phyloP scores from a whole-genome alignment of 2,113 vertebrate species.

The Herpailurus yagouaroundi region DNA sequence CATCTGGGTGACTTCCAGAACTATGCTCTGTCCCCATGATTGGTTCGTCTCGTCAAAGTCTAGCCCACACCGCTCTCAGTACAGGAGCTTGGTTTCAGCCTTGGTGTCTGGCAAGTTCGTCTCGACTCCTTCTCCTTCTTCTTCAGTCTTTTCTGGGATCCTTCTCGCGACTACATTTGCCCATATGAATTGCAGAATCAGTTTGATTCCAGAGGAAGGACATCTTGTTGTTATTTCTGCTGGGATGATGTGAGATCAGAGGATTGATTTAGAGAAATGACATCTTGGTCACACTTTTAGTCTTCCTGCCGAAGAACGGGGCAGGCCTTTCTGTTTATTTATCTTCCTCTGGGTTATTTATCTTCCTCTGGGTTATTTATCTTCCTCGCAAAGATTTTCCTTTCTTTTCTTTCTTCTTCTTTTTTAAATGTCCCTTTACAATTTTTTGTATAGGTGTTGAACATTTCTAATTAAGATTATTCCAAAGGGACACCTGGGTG shows the following conservation, averaged over 20 bases:
- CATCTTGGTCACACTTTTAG: neutral
- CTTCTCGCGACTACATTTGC: neutral
- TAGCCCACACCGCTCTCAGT: rapidly evolving
- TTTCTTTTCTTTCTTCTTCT: neutral
- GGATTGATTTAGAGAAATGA: neutral
- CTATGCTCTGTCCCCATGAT: neutral
- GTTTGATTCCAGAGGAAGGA: neutral
- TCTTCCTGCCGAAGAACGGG: neutral
- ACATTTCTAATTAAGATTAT: neutral
- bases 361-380: neutral
- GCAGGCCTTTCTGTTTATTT: too few species aligned
- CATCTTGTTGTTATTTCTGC: neutral
- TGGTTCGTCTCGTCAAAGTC: too few species aligned
- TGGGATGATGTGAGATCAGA: neutral
- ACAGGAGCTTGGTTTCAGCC: neutral
- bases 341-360: neutral
- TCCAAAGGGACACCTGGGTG: neutral
- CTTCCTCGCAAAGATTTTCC: too few species aligned
- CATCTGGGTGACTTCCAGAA: neutral
- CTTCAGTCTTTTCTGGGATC: too few species aligned
- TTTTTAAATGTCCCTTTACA: neutral
- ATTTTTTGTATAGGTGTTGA: neutral
- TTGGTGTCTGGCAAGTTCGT: neutral
- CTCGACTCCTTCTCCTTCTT: neutral
- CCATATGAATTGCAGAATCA: neutral